Evolutionary conservation across 1,140 invertebrate genomes (phyloP), one percentile per base, ranked within the genome.

Genomic region (Planococcus citri): DNA sequence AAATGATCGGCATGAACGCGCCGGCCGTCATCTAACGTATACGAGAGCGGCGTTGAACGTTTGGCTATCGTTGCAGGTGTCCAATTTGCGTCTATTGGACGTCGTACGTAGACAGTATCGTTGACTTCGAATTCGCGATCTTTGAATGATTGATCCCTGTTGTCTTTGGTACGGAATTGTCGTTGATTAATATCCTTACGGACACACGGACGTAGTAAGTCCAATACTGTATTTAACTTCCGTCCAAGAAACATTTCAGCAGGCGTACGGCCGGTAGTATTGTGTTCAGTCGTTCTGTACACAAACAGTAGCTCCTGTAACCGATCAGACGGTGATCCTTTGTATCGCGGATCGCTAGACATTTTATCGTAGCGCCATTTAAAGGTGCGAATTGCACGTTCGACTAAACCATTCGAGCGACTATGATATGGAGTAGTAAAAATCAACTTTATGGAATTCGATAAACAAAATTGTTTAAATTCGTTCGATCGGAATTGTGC

Each of bases 361-460:
- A 22, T 58, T 58, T 58, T 58, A 8, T 4, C 4, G 17, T 20
- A 69, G 25, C 27, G 51, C 27, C 8, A 25, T 69, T 69, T 69
- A 58, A 69, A n/a, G 0, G 41, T 69, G 9, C 27, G 41, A n/a
- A 58, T 57, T 20, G 3, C 41, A 1, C 69, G 38, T 10, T 70
- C 69, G 24, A 29, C 69, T 10, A 70, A 27, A 0, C 69, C 69
- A 33, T 70, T 70, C 1, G 24, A 27, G 8, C 57, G 51, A 60
- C 22, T 20, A 21, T 70, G 69, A 29, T 9, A 70, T 10, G 69
- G 41, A 1, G 69, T 25, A 8, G 10, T 58, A 17, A 27, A 27
- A 10, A 25, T 20, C 1, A 58, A 24, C 9, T 70, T 70, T 12
- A 70, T 60, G 10, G 27, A 24, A 60, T 27, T 70, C 21, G 38